Conservation (phyloP, 2,797 vertebrate species). For the Enteromius trimaculatus region DNA sequence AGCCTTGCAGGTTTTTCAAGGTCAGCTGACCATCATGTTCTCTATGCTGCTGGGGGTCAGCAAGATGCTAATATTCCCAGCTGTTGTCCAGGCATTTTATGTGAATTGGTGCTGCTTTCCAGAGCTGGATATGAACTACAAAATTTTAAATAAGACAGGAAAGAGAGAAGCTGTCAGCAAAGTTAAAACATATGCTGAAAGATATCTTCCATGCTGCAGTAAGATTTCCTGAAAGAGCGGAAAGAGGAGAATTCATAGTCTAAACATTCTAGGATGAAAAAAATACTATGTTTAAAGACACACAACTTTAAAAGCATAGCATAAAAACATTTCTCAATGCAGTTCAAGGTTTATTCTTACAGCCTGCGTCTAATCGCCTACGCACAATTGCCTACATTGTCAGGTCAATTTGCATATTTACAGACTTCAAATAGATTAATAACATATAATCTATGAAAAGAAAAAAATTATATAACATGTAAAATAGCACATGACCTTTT, state of each 20-base stretch:
- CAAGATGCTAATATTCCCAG: neutral
- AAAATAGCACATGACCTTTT: conserved; percentile 18
- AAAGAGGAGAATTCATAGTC: conserved; percentile 25
- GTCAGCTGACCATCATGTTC: neutral
- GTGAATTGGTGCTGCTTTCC: conserved; percentile 12
- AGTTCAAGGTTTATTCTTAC: neutral
- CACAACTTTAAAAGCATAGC: neutral
- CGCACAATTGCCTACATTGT: neutral
- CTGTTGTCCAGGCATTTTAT: conserved; percentile 6
- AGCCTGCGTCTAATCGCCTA: neutral
- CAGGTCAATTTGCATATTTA: neutral
- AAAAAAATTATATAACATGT: neutral
- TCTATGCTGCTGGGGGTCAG: neutral
- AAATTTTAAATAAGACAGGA: conserved; percentile 39
- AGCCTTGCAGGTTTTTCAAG: neutral
- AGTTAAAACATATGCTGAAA: conserved; percentile 4
- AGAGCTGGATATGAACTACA: conserved; percentile 19
- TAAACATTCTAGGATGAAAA: conserved; percentile 26
- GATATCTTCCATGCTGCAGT: conserved; percentile 23
- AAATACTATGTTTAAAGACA: neutral
- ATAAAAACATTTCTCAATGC: neutral
- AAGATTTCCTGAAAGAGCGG: conserved; percentile 11
- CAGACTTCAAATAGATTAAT: neutral
- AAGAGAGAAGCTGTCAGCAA: conserved; percentile 37
- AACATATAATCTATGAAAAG: neutral